Conservation (phyloP, 2,888 invertebrate genomes). For the Galeruca laticollis region DNA sequence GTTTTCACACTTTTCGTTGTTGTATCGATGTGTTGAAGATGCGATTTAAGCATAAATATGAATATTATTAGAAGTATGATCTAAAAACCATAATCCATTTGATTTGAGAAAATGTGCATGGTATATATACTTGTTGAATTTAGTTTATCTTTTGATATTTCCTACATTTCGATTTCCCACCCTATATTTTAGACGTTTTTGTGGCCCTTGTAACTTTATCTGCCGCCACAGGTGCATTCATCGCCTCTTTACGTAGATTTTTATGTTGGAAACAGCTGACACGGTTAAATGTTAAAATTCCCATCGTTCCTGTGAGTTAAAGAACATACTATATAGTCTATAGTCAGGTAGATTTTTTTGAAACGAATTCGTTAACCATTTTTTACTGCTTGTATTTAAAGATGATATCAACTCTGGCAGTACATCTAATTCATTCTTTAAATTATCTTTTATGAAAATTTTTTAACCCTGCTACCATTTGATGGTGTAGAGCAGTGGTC, state of each 20-base stretch:
- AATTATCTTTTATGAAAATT: too few species aligned
- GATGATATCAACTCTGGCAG: too few species aligned
- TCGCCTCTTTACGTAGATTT: constrained; percentile 31
- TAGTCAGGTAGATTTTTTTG: constrained; percentile 26
- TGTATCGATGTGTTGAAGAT: constrained; percentile 15
- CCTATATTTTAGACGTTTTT: constrained; percentile 14
- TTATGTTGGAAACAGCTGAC: constrained; percentile 28
- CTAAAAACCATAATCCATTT: not conserved
- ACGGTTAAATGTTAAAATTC: constrained; percentile 23
- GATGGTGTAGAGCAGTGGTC: too few species aligned
- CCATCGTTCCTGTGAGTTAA: constrained; percentile 20
- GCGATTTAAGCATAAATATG: constrained; percentile 11
- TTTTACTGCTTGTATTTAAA: not conserved
- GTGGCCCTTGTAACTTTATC: constrained; percentile 22
- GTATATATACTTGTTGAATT: not conserved
- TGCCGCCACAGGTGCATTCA: constrained; percentile 37
- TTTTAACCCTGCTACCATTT: too few species aligned
- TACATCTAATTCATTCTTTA: too few species aligned
- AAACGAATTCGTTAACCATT: too few species aligned
- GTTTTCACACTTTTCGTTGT: constrained; percentile 24
- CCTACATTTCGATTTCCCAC: constrained; percentile 19
- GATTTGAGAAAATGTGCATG: not conserved
- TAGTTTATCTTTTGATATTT: constrained; percentile 6
- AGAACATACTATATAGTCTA: too few species aligned
- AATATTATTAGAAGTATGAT: not conserved